Evolutionary conservation across 2,888 invertebrate genomes (phyloP).

Genomic region (Sericinus montela): DNA sequence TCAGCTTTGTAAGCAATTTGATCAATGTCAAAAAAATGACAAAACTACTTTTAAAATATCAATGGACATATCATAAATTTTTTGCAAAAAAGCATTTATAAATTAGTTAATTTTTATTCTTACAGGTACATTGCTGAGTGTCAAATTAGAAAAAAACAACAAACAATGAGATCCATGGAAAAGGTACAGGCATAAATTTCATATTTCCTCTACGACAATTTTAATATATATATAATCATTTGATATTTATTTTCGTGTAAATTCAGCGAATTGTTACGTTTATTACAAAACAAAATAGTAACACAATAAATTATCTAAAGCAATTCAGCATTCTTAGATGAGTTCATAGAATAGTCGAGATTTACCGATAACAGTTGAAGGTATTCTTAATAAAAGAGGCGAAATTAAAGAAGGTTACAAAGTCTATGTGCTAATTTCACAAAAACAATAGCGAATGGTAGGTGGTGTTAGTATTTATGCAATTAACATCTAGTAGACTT

Average conservation of each 20-base stretch:
- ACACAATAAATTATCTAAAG: conserved; percentile 33
- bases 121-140: conserved; percentile 47
- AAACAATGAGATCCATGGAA: conserved; percentile 46
- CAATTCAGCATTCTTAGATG: conserved; percentile 35
- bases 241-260: neutral
- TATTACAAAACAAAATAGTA: conserved; percentile 16
- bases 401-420: conserved; percentile 50
- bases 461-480: conserved; percentile 29
- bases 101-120: conserved; percentile 32
- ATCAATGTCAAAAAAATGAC: too few species aligned
- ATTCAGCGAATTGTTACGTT: neutral
- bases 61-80: too few species aligned
- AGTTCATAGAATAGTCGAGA: conserved; percentile 58
- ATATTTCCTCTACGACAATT: neutral
- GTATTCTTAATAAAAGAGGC: conserved; percentile 35
- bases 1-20: too few species aligned
- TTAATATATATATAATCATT: neutral
- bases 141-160: conserved; percentile 34
- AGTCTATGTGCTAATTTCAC: conserved; percentile 47
- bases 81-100: too few species aligned
- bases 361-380: conserved; percentile 41
- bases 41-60: too few species aligned
- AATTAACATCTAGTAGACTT: conserved; percentile 34
- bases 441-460: conserved; percentile 57
- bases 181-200: conserved; percentile 52